Evolutionary conservation across 1,140 invertebrate species (phyloP), one percentile per base, ranked within the genome.

Genomic region (Aradophagus sp.): DNA sequence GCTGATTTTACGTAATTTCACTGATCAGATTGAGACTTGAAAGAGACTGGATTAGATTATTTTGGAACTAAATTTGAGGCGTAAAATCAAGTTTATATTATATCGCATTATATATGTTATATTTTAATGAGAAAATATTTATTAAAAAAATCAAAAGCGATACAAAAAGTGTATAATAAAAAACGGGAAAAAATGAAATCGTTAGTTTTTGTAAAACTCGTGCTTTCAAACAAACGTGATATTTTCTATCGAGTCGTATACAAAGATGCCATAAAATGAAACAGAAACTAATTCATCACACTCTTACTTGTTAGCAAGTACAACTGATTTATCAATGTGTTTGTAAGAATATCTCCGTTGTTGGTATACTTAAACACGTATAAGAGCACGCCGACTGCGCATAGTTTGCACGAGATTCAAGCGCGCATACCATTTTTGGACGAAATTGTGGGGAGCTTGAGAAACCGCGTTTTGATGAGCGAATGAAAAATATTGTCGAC

Each of bases 341-440:
- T 15, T 17, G 38, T 14, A 55, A 20, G 16, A 16, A 45, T 45
- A 58, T 45, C 41, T 45, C 19, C 6, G 32, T 2, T 5, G 7
- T 31, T 36, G 11, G n/a, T 32, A 5, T 12, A 36, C n/a, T 13
- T 13, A 17, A 31, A 17, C 11, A 36, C 32, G 27, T 13, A 13
- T 26, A 48, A 11, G 12, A 12, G 1, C 13, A 29, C 29, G 27
- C 19, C n/a, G 5, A 31, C 4, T 11, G 19, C 23, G 32, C n/a
- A n/a, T n/a, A n/a, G 20, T 62, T 53, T 26, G 26, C 52, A 13
- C 4, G 39, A 29, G 31, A 23, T 55, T 50, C 34, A 56, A 50
- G 36, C 62, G 52, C 34, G 35, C 44, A 35, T 31, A 45, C 62
- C 62, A 56, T 66, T 66, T 66, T 66, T 56, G 62, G 62, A 50